Evolutionary conservation across 2,888 invertebrate species (phyloP).

Genomic region (Erynnis tages): DNA sequence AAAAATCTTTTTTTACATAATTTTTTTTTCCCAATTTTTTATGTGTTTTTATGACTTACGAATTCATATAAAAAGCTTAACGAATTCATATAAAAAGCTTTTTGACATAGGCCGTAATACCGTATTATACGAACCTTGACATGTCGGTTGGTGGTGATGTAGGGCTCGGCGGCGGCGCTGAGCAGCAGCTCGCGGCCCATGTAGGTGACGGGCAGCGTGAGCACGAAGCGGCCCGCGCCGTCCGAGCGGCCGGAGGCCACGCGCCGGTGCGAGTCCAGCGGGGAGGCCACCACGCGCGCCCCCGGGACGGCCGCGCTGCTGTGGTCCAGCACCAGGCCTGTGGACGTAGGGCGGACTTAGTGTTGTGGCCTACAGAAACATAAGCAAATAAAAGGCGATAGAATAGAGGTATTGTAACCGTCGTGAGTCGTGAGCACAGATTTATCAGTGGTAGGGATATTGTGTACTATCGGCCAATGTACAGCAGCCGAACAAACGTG

Average conservation of each 20-base stretch:
- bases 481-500: no score
- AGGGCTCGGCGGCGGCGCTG: slow-evolving; percentile 81
- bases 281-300: slow-evolving; percentile 71
- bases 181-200: slow-evolving; percentile 75
- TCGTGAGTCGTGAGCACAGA: no score
- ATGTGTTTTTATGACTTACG: no score
- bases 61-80: no score
- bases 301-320: slow-evolving; percentile 80
- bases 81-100: neutral
- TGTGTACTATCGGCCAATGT: no score
- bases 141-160: slow-evolving; percentile 77
- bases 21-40: no score
- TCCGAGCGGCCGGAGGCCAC: slow-evolving; percentile 56
- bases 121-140: slow-evolving; percentile 55
- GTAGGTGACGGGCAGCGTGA: slow-evolving; percentile 63
- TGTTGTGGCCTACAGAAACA: neutral
- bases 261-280: slow-evolving; percentile 41
- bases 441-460: no score
- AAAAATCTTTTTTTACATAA: no score
- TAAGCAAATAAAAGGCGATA: neutral
- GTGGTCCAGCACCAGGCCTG: slow-evolving; percentile 83
- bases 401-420: no score
- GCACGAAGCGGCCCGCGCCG: slow-evolving; percentile 69
- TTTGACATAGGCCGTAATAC: no score
- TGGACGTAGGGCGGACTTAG: slow-evolving; percentile 6